Conservation (phyloP, 2,113 vertebrate genomes). For the Tapirus terrestris region DNA sequence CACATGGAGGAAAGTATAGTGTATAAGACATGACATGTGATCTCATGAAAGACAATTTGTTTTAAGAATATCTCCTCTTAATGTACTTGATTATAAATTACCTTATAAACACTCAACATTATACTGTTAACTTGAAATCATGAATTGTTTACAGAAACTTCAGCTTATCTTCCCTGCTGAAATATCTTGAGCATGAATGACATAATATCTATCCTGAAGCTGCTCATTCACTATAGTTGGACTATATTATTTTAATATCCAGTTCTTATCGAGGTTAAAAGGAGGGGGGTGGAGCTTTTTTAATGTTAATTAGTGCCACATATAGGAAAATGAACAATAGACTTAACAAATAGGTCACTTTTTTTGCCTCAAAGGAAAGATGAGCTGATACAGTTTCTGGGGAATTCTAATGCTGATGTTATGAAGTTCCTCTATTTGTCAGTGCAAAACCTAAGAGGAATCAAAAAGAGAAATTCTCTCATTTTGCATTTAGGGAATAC, state of each 20-base stretch:
- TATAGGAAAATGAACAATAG: conserved; percentile 57
- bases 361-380: conserved; percentile 47
- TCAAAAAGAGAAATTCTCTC: conserved; percentile 11
- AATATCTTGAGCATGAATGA: neutral
- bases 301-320: conserved; percentile 55
- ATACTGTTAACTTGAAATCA: neutral
- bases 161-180: neutral
- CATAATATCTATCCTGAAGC: conserved; percentile 22
- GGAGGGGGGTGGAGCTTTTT: neutral
- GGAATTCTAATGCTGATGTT: conserved; percentile 42
- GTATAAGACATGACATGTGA: neutral
- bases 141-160: neutral
- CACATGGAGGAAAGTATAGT: neutral
- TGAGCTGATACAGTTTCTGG: conserved; percentile 15
- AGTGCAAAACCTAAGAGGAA: conserved; percentile 49
- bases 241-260: conserved; percentile 43
- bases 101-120: neutral
- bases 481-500: conserved; percentile 55
- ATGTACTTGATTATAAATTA: neutral
- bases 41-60: neutral
- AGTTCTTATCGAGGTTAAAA: conserved; percentile 47
- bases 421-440: conserved; percentile 48
- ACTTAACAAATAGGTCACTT: conserved; percentile 64
- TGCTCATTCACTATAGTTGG: neutral
- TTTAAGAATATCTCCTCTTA: neutral